These are phyloP conservation scores for Ctenosaura bakeri DNA, from an alignment of 2,797 vertebrate genomes.

Conservation along the genomic window DNA sequence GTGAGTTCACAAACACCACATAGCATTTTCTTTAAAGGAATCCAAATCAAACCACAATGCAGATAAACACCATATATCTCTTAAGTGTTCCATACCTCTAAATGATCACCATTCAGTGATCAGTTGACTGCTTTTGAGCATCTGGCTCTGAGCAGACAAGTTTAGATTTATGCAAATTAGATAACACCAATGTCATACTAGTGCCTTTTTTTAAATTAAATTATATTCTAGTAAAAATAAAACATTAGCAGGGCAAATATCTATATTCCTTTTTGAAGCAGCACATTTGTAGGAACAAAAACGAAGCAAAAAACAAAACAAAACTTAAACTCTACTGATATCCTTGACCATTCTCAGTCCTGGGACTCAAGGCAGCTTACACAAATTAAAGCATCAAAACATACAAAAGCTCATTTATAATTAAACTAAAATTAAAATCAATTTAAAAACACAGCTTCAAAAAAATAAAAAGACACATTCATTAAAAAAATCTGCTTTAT, in stretches of 20 bases:
- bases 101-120: background rate
- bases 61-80: background rate
- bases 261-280: background rate
- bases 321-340: too few species aligned
- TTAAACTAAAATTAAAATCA: too few species aligned
- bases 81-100: background rate
- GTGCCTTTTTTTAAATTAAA: background rate
- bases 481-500: background rate
- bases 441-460: too few species aligned
- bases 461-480: too few species aligned
- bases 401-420: background rate
- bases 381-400: background rate
- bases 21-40: slow-evolving; percentile 36
- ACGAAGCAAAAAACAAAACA: background rate
- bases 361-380: too few species aligned
- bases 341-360: too few species aligned
- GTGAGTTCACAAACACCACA: slow-evolving; percentile 54
- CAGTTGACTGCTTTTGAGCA: background rate
- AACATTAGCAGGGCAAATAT: too few species aligned
- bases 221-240: background rate
- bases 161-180: background rate
- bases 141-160: background rate
- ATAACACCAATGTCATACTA: background rate
- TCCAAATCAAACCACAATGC: background rate
- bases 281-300: background rate